Base-by-base conservation (phyloP, 2,113 vertebrate genomes). In the Dasyurus viverrinus region DNA sequence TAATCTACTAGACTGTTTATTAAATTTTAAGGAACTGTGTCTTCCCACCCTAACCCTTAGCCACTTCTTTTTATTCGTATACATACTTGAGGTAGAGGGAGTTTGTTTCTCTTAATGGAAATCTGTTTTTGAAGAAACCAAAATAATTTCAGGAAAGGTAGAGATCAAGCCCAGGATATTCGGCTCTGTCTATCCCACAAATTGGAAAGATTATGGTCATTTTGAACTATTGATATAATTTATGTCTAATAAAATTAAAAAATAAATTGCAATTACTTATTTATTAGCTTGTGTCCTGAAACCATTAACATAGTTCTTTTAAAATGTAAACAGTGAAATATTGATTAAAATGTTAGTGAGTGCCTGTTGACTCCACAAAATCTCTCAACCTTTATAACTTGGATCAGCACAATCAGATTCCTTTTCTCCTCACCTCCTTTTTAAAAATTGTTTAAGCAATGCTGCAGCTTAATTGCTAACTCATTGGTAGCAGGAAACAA, bases 401-500 rank as follows among this genome's bases (percentile, higher is more conserved):
- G 23, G 22, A 95, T 92, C 96, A 95, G 97, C 50, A 60, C 26
- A 93, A 22, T 53, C 91, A 22, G 8, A 52, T 90, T 95, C 94
- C 93, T 94, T 97, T 97, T 91, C 92, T 89, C 90, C 89, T 90
- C 27, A 7, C 90, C 90, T 93, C 93, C 55, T 94, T 12, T 95
- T 96, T n/a, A n/a, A 55, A 91, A 93, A 92, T 2, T 89, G 24
- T 97, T 97, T 57, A 97, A 97, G 54, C 92, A 53, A 8, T 30
- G 94, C 94, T 96, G 94, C 94, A 92, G 90, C 53, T 93, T 97
- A 97, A 96, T 97, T 96, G 94, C 96, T 94, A 93, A 68, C 97
- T 96, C 96, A 91, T 93, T 94, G 8, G 95, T 91, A 96, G 93
- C 96, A 98, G 93, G 97, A 98, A 98, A 92, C 90, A 90, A 97